Evolutionary conservation across 2,888 invertebrate genomes (phyloP), one percentile per base, ranked within the genome.

Genomic region (Epinotia demarniana): DNA sequence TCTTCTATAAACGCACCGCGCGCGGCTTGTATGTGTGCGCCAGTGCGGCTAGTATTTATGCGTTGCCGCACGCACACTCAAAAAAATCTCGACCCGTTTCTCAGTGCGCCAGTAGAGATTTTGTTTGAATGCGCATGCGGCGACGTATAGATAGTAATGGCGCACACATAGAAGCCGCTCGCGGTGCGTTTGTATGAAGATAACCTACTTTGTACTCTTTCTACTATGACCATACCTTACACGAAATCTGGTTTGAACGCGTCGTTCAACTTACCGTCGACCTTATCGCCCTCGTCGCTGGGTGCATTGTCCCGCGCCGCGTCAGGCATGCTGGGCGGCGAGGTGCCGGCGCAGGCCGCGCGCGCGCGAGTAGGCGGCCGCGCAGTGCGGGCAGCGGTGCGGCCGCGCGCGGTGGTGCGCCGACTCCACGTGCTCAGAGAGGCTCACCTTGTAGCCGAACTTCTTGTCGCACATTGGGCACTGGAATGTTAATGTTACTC

Each of bases 381-480:
- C 87, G 78, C 93, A 93, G 33, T 86, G 83, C 1, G 80, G 78
- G 73, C 92, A 93, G 0, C 85, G 72, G 71, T 89, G 86, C 0
- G 82, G 58, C 73, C 88, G 86, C 0, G 90, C 84, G 0, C 87
- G 85, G 12, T 89, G 90, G 79, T 94, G 93, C 0, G 87, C 78
- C 0, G 89, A 84, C 0, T 89, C 83, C 3, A 93, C 82, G 77
- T 94, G 93, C 69, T 93, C 93, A 62, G 90, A 88, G 2, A 94
- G 66, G 43, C 91, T 92, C 9, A 86, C 78, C 80, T 93, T 94
- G 81, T 93, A 93, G 0, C 92, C 92, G 58, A 92, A 93, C 69
- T 89, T 91, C 78, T 93, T 93, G 27, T 81, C 83, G 82, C 93
- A 93, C 16, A 92, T 86, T 19, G 84, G 82, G 71, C 93, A 93